phyloP scores from a whole-genome alignment of 2,888 invertebrate genomes.

The Schrankia costaestrigalis region DNA sequence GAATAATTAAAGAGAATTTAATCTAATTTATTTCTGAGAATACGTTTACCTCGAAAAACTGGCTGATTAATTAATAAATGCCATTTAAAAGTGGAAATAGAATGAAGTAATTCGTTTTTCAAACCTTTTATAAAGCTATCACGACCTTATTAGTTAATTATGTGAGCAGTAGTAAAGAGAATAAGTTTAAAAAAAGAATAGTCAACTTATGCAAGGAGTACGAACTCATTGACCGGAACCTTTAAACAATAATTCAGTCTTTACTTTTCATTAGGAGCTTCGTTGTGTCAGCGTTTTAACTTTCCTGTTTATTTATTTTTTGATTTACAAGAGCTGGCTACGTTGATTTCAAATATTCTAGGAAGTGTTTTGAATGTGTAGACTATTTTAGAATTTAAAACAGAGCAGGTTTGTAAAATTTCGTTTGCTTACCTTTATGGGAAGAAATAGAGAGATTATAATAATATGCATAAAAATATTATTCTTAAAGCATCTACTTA shows the following conservation, averaged over 20 bases:
- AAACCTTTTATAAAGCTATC: slow-evolving; percentile 32
- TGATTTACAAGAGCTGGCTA: too few species aligned
- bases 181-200: too few species aligned
- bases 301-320: slow-evolving; percentile 23
- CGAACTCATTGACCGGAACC: slow-evolving; percentile 47
- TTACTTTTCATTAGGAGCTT: slow-evolving; percentile 50
- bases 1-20: too few species aligned
- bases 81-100: slow-evolving; percentile 8
- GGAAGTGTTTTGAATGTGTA: too few species aligned
- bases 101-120: slow-evolving; percentile 12
- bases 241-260: slow-evolving; percentile 40
- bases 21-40: slow-evolving; percentile 6
- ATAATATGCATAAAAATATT: too few species aligned
- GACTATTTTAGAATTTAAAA: too few species aligned
- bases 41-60: slow-evolving; percentile 3
- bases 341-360: too few species aligned
- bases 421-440: too few species aligned
- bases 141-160: slow-evolving; percentile 40
- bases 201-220: slow-evolving; percentile 33
- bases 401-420: too few species aligned
- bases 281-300: slow-evolving; percentile 20
- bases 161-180: too few species aligned
- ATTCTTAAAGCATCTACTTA: too few species aligned
- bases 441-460: too few species aligned
- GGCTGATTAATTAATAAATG: slow-evolving; percentile 10